Evolutionary conservation across 1,140 invertebrate species (phyloP).

Genomic region (Aphelenchoides besseyi): DNA sequence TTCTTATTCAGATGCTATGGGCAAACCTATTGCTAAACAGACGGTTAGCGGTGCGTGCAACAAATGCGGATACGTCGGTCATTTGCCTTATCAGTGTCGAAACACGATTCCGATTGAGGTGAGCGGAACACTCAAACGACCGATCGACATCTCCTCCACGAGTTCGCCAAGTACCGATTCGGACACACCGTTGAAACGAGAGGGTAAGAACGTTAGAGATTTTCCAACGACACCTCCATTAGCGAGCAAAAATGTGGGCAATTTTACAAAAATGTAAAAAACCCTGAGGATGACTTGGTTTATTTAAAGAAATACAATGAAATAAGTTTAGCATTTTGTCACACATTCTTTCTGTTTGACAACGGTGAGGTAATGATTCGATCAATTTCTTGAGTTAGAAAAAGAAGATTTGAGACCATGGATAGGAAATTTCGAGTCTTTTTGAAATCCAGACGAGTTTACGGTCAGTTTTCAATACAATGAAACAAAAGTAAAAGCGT

Average conservation of each 20-base stretch:
- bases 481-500: no score
- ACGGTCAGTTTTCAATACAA: no score
- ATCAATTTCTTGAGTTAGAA: no score
- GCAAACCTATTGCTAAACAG: conserved; percentile 13
- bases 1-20: conserved; percentile 24
- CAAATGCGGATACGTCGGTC: conserved; percentile 29
- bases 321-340: neutral
- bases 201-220: conserved; percentile 16
- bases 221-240: no score
- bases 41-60: conserved; percentile 17
- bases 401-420: no score
- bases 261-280: no score
- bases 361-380: no score
- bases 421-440: no score
- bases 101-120: conserved; percentile 24
- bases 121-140: conserved; percentile 4
- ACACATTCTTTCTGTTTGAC: neutral
- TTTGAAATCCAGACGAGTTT: no score
- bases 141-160: conserved; percentile 22
- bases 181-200: conserved; percentile 25
- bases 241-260: no score
- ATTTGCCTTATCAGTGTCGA: conserved; percentile 30
- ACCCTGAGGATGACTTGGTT: no score
- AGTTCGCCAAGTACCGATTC: neutral
- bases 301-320: no score